Evolutionary conservation across 2,797 vertebrate genomes (phyloP).

Genomic region (Tarsius wallacei): DNA sequence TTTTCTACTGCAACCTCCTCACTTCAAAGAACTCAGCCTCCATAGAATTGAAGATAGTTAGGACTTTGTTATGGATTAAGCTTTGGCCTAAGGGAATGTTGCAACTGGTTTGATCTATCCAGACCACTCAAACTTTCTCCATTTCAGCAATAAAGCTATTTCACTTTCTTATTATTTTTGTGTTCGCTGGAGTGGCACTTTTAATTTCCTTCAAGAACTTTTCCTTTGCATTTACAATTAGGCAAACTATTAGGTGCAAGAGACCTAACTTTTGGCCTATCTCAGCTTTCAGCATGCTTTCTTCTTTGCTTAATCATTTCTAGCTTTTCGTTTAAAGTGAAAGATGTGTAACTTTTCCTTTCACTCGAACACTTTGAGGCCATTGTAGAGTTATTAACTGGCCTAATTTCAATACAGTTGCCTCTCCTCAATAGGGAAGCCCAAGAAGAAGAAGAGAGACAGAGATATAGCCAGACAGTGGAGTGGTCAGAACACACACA

Average conservation of each 20-base stretch:
- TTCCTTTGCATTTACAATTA: not conserved
- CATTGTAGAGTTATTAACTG: not conserved
- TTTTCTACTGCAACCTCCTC: not conserved
- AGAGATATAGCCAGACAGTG: not conserved
- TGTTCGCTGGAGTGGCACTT: not conserved
- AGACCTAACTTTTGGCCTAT: not conserved
- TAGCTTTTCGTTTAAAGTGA: not conserved
- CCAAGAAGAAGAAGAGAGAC: not conserved
- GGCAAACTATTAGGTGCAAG: not conserved
- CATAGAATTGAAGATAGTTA: not conserved
- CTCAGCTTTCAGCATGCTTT: not conserved
- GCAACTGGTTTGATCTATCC: not conserved
- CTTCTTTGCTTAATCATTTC: not conserved
- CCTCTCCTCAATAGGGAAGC: not conserved
- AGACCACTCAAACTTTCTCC: not conserved
- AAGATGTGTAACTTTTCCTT: not conserved
- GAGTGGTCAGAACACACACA: not conserved
- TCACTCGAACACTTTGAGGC: not conserved
- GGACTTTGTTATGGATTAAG: not conserved
- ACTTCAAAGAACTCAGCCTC: not conserved
- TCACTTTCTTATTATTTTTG: not conserved
- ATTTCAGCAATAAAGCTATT: not conserved
- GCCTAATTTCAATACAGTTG: not conserved
- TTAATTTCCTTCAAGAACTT: not conserved
- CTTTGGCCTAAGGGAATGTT: not conserved